phyloP scores from a whole-genome alignment of 2,888 invertebrate species.

The Polydrusus cervinus region DNA sequence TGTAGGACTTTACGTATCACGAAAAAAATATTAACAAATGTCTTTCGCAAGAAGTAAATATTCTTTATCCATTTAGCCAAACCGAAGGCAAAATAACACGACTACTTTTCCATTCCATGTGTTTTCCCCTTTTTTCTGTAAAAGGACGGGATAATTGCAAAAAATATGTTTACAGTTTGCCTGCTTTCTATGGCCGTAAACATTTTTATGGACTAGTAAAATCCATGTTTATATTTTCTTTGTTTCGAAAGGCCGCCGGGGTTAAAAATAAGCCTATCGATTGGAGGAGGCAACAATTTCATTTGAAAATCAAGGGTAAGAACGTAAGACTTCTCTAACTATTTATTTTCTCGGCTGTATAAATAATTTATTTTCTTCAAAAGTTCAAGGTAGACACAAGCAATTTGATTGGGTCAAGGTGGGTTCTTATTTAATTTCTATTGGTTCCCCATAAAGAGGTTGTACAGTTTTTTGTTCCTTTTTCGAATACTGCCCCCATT shows the following conservation, averaged over 20 bases:
- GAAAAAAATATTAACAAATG: too few species aligned
- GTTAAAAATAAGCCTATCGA: constrained; percentile 34
- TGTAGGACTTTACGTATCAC: too few species aligned
- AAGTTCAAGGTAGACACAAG: constrained; percentile 36
- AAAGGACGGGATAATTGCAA: not conserved
- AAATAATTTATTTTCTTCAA: constrained; percentile 39
- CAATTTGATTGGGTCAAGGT: constrained; percentile 26
- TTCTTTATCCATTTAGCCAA: too few species aligned
- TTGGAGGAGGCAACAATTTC: constrained; percentile 25
- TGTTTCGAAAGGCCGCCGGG: not conserved
- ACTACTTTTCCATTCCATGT: too few species aligned
- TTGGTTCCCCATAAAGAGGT: not conserved
- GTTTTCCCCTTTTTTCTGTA: not conserved
- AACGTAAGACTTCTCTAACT: constrained; percentile 19
- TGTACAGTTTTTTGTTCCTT: not conserved
- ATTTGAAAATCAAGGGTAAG: constrained; percentile 28
- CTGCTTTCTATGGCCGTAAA: not conserved
- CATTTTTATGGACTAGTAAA: constrained; percentile 15
- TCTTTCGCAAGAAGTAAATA: too few species aligned
- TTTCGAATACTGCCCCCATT: not conserved
- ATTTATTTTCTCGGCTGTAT: constrained; percentile 27
- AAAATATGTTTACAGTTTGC: not conserved
- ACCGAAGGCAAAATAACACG: too few species aligned
- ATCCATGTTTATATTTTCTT: constrained; percentile 23
- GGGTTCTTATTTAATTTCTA: constrained; percentile 19